A percentile compares a stretch with the other conserved stretches of the same genome.
Conservation (phyloP, 2,888 invertebrate species). For the Stramonita haemastoma region DNA sequence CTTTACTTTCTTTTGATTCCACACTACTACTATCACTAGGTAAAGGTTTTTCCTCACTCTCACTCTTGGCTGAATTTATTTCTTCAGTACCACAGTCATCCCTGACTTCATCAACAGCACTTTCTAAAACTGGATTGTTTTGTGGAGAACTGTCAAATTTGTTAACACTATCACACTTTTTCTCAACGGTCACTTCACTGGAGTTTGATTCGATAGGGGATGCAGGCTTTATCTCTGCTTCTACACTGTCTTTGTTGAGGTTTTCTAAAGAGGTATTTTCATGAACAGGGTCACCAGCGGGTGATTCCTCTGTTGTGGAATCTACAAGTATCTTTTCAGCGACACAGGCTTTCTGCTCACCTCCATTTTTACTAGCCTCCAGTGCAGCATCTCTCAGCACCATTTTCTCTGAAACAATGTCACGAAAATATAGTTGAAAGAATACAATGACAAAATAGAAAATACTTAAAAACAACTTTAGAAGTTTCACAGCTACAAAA, state of each 20-base stretch:
- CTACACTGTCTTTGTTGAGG: neutral
- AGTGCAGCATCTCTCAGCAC: neutral
- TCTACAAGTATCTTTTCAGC: constrained; percentile 19
- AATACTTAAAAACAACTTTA: no score
- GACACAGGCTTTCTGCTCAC: constrained; percentile 9
- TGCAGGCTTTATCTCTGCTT: neutral
- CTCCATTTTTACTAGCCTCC: constrained; percentile 13
- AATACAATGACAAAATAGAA: no score
- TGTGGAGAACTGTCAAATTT: neutral
- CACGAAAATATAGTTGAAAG: neutral
- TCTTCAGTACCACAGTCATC: neutral
- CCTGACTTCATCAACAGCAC: neutral
- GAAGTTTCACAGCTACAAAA: no score
- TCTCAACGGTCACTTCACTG: neutral
- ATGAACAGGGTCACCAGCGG: neutral
- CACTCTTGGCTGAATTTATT: neutral
- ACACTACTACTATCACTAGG: neutral
- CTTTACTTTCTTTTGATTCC: neutral
- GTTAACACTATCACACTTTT: neutral
- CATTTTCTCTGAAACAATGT: neutral
- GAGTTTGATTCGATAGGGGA: neutral
- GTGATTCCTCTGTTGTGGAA: neutral
- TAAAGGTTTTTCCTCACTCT: neutral
- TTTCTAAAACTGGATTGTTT: neutral
- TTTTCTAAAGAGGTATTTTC: neutral